Conservation (phyloP, 2,888 invertebrate species). For the Noctua comes region DNA sequence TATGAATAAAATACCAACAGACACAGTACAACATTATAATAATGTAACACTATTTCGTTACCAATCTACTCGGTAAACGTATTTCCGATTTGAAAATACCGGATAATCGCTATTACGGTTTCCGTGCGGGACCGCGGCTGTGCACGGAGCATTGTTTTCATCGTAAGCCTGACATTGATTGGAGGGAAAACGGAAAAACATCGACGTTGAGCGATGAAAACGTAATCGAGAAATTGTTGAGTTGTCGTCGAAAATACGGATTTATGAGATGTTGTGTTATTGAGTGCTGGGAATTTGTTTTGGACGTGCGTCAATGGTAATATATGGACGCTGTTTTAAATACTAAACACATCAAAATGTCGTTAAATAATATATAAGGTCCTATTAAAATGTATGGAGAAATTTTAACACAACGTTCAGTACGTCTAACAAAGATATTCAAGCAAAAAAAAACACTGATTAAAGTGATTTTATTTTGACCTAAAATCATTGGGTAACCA, state of each 20-base stretch:
- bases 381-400: too few relatives aligned
- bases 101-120: slow-evolving; percentile 75
- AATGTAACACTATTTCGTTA: slow-evolving; percentile 53
- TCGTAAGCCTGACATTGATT: slow-evolving; percentile 53
- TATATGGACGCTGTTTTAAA: neutral
- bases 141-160: slow-evolving; percentile 73
- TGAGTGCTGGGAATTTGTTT: slow-evolving; percentile 11
- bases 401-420: too few relatives aligned
- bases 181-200: slow-evolving; percentile 52
- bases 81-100: slow-evolving; percentile 76
- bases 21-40: slow-evolving; percentile 33
- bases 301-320: slow-evolving; percentile 23
- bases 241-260: slow-evolving; percentile 31
- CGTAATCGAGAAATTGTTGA: slow-evolving; percentile 47
- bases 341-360: neutral
- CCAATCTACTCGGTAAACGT: slow-evolving; percentile 59
- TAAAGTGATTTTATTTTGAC: too few relatives aligned
- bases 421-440: too few relatives aligned
- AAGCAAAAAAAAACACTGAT: too few relatives aligned
- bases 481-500: too few relatives aligned
- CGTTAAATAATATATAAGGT: neutral
- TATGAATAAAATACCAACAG: slow-evolving; percentile 1
- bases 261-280: slow-evolving; percentile 28
- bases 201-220: slow-evolving; percentile 61
- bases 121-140: slow-evolving; percentile 70